A percentile compares a stretch with the other conserved stretches of the same genome.
phyloP scores from a whole-genome alignment of 2,888 invertebrate species.

The Crepidodera aurea region DNA sequence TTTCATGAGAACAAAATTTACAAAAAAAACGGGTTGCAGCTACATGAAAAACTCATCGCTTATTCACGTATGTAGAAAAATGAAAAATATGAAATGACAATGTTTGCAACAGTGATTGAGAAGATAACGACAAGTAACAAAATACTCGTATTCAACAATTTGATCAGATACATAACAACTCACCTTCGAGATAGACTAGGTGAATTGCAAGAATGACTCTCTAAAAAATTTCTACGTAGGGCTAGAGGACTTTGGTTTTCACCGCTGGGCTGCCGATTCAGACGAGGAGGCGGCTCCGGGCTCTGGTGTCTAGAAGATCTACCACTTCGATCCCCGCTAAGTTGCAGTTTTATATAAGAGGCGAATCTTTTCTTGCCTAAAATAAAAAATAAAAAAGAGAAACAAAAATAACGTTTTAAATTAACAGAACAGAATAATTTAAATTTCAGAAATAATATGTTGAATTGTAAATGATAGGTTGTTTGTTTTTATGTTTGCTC shows the following conservation, averaged over 20 bases:
- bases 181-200: conserved; percentile 67
- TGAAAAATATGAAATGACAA: no score
- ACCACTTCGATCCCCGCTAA: conserved; percentile 64
- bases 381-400: conserved; percentile 29
- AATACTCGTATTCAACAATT: no score
- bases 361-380: conserved; percentile 78
- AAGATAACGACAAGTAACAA: no score
- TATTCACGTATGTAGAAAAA: no score
- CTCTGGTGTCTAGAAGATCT: conserved; percentile 65
- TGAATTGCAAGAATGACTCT: conserved; percentile 62
- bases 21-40: no score
- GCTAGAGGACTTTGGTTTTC: conserved; percentile 65
- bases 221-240: conserved; percentile 68
- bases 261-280: conserved; percentile 55
- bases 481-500: no score
- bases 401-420: background rate
- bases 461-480: no score
- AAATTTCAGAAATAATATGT: no score
- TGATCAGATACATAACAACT: no score
- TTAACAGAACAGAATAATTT: background rate
- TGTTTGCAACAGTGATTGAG: no score
- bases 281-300: conserved; percentile 69
- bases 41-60: no score
- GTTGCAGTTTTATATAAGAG: conserved; percentile 83
- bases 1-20: no score